Percentiles rank a stretch among this genome's conserved stretches.
Conservation (phyloP, 2,113 vertebrate genomes). For the Puntigrus tetrazona region DNA sequence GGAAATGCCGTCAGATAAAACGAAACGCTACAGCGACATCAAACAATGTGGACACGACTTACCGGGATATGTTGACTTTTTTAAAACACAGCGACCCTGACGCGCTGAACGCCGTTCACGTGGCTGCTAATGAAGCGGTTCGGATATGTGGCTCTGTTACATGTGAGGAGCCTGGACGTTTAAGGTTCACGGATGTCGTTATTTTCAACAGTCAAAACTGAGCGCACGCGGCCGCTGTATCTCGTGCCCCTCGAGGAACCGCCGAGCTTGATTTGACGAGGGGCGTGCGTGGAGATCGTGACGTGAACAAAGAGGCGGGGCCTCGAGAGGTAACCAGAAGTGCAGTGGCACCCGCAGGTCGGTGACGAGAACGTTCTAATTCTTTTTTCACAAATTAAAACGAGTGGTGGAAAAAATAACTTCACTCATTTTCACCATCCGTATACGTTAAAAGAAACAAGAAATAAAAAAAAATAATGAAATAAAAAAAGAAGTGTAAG, state of each 20-base stretch:
- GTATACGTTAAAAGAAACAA: too few relatives aligned
- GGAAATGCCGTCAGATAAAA: neutral
- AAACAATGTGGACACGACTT: slow-evolving; percentile 50
- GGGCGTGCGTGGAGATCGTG: slow-evolving; percentile 62
- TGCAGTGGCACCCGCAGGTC: neutral
- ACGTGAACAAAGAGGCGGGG: slow-evolving; percentile 63
- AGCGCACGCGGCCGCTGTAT: slow-evolving; percentile 15
- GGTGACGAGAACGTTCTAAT: neutral
- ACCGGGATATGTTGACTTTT: slow-evolving; percentile 19
- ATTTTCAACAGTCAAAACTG: neutral
- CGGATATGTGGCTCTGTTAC: neutral
- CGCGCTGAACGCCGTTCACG: neutral
- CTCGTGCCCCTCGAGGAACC: slow-evolving; percentile 57
- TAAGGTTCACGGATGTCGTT: neutral
- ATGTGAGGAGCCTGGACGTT: neutral
- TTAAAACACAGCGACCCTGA: neutral
- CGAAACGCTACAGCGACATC: neutral
- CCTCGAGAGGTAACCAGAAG: slow-evolving; percentile 39
- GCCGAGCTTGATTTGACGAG: slow-evolving; percentile 57
- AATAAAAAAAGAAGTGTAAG: too few relatives aligned
- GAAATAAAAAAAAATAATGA: too few relatives aligned
- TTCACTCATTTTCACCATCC: too few relatives aligned
- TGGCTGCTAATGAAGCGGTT: neutral
- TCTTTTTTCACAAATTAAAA: too few relatives aligned
- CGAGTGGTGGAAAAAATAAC: too few relatives aligned